phyloP scores from a whole-genome alignment of 2,113 vertebrate species.

The Megaceryle torquata region DNA sequence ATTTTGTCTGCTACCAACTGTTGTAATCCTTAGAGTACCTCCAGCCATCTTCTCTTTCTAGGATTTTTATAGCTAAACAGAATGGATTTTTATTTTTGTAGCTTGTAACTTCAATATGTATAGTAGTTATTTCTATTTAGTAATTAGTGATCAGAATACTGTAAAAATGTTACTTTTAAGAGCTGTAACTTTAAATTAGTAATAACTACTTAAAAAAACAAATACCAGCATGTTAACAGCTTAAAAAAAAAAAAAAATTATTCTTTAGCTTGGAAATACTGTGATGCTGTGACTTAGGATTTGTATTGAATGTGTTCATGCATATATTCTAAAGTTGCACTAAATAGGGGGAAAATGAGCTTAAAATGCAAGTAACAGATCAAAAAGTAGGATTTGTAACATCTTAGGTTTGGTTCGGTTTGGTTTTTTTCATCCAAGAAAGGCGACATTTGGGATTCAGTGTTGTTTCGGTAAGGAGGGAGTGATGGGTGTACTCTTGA shows the following conservation, averaged over 20 bases:
- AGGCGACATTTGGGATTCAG: neutral
- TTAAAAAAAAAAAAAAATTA: neutral
- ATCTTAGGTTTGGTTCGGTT: neutral
- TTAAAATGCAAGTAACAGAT: constrained; percentile 12
- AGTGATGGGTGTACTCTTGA: neutral
- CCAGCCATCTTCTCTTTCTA: constrained; percentile 12
- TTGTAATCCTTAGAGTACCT: neutral
- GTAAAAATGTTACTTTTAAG: constrained; percentile 32
- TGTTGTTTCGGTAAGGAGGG: neutral
- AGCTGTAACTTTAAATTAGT: neutral
- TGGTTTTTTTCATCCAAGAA: neutral
- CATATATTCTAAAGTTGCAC: constrained; percentile 43
- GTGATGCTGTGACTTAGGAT: constrained; percentile 27
- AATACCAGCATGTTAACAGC: constrained; percentile 41
- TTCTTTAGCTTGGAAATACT: neutral
- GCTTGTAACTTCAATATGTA: constrained; percentile 25
- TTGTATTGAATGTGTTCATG: constrained; percentile 27
- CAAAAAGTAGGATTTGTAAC: neutral
- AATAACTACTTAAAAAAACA: neutral
- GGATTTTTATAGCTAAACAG: constrained; percentile 43
- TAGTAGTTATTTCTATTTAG: constrained; percentile 31
- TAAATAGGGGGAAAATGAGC: neutral
- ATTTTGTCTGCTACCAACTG: neutral
- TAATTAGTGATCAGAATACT: constrained; percentile 16
- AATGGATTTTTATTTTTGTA: constrained; percentile 73